Conservation (phyloP, 2,797 vertebrate species). For the Rhynchotus rufescens region DNA sequence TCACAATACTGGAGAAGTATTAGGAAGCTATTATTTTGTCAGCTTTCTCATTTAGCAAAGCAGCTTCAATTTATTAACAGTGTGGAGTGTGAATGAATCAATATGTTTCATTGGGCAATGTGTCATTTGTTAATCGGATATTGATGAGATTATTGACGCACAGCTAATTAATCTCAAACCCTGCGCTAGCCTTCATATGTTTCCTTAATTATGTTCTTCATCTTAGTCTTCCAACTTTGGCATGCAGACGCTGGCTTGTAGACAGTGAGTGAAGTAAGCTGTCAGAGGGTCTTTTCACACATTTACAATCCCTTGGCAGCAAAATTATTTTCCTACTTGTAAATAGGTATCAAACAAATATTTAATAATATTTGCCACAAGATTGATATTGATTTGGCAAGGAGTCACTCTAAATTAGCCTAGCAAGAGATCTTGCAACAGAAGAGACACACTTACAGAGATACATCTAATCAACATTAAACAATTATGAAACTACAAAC, state of each 20-base stretch:
- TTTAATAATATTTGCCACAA: conserved; percentile 82
- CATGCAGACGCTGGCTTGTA: conserved; percentile 76
- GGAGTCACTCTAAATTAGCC: conserved; percentile 65
- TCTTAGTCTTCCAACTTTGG: conserved; percentile 91
- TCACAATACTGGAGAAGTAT: conserved; percentile 79
- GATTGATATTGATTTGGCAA: conserved; percentile 81
- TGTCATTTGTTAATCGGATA: conserved; percentile 99
- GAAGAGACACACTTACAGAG: conserved; percentile 50
- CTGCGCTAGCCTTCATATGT: conserved; percentile 93
- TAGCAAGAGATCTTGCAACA: conserved; percentile 61
- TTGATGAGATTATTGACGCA: conserved; percentile 99
- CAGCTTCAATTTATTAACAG: conserved; percentile 96
- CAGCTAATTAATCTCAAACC: conserved; percentile 98
- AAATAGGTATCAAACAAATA: conserved; percentile 85
- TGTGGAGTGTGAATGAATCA: conserved; percentile 92
- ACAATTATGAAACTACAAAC: conserved; percentile 60
- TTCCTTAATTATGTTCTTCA: conserved; percentile 99
- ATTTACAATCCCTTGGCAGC: conserved; percentile 81
- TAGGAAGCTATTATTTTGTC: conserved; percentile 86
- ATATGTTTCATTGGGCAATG: conserved; percentile 97
- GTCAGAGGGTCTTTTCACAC: conserved; percentile 80
- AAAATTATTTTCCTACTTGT: conserved; percentile 84
- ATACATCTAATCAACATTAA: conserved; percentile 61
- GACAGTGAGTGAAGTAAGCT: conserved; percentile 87
- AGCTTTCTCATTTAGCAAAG: conserved; percentile 90